These are phyloP conservation scores for Drosophila pallidifrons DNA, from an alignment of 1,140 invertebrate species.

Conservation along the genomic window DNA sequence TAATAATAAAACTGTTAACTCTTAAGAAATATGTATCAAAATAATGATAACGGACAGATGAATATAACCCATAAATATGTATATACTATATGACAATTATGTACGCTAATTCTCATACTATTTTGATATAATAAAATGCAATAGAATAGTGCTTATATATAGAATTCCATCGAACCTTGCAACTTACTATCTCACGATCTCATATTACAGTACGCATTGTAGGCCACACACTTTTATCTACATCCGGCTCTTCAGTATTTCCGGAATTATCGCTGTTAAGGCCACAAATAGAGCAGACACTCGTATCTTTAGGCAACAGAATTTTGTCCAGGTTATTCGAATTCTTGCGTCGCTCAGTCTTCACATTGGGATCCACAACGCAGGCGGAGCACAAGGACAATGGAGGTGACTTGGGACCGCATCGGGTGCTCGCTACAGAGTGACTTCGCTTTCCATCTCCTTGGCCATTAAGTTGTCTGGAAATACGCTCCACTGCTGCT, in stretches of 20 bases:
- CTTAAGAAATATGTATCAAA: no score
- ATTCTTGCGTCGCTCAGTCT: neutral
- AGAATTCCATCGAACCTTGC: no score
- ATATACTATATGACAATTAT: no score
- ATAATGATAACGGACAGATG: no score
- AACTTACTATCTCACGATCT: no score
- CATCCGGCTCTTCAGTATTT: neutral
- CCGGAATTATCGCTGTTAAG: neutral
- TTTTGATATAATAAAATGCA: no score
- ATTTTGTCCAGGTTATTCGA: neutral
- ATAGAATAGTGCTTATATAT: no score
- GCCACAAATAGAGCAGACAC: constrained; percentile 24
- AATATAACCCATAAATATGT: no score
- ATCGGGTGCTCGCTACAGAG: neutral
- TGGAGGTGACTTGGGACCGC: neutral
- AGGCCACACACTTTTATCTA: neutral
- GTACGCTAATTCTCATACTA: no score
- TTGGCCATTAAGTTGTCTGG: constrained; percentile 4
- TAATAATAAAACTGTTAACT: no score
- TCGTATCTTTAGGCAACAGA: neutral
- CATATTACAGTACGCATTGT: neutral
- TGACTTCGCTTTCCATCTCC: constrained; percentile 25
- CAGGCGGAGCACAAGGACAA: neutral
- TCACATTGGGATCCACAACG: neutral
- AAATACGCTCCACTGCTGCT: neutral